Conservation (phyloP, 1,140 invertebrate species). For the Bombus sylvicola region DNA sequence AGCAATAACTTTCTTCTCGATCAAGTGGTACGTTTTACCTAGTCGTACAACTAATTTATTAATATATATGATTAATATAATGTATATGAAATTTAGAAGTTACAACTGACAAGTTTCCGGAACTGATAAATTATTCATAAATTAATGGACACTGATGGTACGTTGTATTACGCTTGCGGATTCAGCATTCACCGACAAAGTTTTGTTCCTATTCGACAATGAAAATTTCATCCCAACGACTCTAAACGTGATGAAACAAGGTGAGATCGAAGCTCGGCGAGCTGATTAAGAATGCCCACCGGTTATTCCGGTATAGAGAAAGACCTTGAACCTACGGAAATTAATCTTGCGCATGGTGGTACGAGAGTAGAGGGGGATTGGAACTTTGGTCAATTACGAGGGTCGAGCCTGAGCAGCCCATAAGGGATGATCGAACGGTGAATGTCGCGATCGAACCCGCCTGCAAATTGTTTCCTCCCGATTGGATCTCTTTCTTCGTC, state of each 20-base stretch:
- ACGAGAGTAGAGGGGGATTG: conserved; percentile 18
- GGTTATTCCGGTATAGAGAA: conserved; percentile 39
- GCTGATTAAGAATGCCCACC: conserved; percentile 60
- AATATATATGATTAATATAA: too few relatives aligned
- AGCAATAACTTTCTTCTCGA: background rate
- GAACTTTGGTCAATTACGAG: conserved; percentile 67
- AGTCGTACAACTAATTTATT: too few relatives aligned
- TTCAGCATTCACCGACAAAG: too few relatives aligned
- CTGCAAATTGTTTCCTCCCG: conserved; percentile 67
- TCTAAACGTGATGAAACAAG: background rate
- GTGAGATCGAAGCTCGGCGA: background rate
- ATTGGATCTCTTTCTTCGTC: conserved; percentile 62
- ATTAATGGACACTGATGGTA: too few relatives aligned
- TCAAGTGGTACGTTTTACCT: too few relatives aligned
- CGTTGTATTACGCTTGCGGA: too few relatives aligned
- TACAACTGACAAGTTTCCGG: too few relatives aligned
- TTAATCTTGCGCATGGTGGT: conserved; percentile 56
- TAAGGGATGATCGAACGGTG: conserved; percentile 61
- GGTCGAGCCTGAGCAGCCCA: conserved; percentile 48
- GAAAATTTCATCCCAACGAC: too few relatives aligned
- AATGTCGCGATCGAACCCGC: conserved; percentile 58
- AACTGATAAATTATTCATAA: too few relatives aligned
- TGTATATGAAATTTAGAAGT: too few relatives aligned
- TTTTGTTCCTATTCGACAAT: too few relatives aligned
- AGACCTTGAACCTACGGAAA: conserved; percentile 44